phyloP scores from a whole-genome alignment of 2,113 vertebrate genomes.

The Eolophus roseicapilla region DNA sequence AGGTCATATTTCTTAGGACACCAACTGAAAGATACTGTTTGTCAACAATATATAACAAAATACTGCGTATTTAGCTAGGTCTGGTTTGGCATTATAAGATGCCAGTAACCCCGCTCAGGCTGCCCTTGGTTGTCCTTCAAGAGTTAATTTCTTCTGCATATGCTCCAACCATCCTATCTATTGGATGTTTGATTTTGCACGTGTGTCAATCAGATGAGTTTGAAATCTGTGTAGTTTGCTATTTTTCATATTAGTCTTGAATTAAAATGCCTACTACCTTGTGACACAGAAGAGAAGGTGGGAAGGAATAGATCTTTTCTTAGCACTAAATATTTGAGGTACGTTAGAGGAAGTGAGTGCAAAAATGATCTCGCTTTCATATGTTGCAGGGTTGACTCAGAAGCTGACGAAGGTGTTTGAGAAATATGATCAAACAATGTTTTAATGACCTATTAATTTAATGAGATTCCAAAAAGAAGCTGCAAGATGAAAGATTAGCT shows the following conservation, averaged over 20 bases:
- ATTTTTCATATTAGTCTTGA: neutral
- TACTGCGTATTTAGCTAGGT: neutral
- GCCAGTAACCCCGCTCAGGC: neutral
- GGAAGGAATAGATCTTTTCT: conserved; percentile 30
- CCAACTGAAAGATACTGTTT: neutral
- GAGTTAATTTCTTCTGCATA: neutral
- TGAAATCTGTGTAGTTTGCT: neutral
- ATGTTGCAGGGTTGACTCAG: neutral
- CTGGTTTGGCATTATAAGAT: neutral
- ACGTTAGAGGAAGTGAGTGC: neutral
- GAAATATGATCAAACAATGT: conserved; percentile 48
- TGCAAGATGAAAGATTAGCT: conserved; percentile 6
- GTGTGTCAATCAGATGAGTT: neutral
- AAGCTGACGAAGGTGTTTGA: conserved; percentile 4
- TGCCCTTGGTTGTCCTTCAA: neutral
- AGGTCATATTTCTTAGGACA: neutral
- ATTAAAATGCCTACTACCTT: conserved; percentile 1
- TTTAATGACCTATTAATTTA: conserved; percentile 52
- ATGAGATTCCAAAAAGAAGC: conserved; percentile 14
- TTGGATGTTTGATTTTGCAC: neutral
- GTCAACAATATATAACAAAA: neutral
- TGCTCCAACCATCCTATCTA: neutral
- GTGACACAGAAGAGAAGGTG: neutral
- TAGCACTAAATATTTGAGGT: conserved; percentile 28
- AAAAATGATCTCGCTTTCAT: conserved; percentile 19